Base-by-base conservation (phyloP, 2,113 vertebrate genomes). In the Xerus inauris region DNA sequence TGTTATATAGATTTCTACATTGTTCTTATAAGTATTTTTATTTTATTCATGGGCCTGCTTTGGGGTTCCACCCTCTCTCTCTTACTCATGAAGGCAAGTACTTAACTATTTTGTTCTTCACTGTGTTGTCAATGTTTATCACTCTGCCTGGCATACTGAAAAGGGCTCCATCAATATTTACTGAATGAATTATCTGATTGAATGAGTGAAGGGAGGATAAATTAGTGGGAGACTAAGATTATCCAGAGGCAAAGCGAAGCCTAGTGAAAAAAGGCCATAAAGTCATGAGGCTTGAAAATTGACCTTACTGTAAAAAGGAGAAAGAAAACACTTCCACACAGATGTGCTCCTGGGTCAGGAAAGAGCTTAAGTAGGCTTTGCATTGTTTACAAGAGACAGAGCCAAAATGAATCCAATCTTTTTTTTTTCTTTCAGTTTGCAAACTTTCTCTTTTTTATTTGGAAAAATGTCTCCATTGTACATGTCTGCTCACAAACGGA, bases 341-440 rank as follows among this genome's bases (percentile, higher is more conserved):
- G 45, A 92, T 97, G 92, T 94, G 59, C 38, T 97, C 57, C 73
- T 76, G 49, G 83, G 49, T 95, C 88, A 93, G 89, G 64, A 96
- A 80, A 95, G 87, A 95, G 94, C 94, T 98, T 96, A 96, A 96
- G 81, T 45, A 85, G 97, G 85, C 65, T 98, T 95, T 95, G 59
- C 65, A 64, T 13, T 97, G 94, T 96, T 98, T 97, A 97, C 45
- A 94, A 89, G 93, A 95, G 65, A 87, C 11, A 59, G 88, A 96
- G 93, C 81, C 83, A 96, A 95, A 83, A 93, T 93, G 73, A 96
- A 94, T 94, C 13, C 65, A 83, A 81, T 72, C 38, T 88, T 84
- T 92, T 79, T 51, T 83, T 32, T 32, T 57, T 45, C 57, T 57
- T 69, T 71, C 10, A 81, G 54, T 73, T 96, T 93, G 91, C 83